Conservation (phyloP, 2,797 vertebrate genomes). For the Coregonus suidteri region DNA sequence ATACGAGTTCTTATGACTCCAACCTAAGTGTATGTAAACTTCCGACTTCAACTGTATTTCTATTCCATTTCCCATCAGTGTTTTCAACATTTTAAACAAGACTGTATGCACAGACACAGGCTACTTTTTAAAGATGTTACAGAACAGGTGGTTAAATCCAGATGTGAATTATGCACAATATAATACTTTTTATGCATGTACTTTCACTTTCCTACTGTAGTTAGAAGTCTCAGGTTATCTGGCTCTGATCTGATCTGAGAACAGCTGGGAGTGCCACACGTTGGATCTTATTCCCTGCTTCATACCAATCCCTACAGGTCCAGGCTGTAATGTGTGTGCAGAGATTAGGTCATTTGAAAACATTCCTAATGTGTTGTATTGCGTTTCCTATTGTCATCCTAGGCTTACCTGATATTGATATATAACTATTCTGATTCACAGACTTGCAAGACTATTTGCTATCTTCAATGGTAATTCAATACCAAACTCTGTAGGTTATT, state of each 20-base stretch:
- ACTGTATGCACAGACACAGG: too few species aligned
- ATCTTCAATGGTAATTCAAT: neutral
- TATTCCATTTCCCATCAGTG: neutral
- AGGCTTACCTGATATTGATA: neutral
- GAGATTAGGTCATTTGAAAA: neutral
- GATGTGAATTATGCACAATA: neutral
- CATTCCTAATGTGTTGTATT: neutral
- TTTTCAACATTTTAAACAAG: too few species aligned
- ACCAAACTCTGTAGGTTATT: neutral
- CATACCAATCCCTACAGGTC: conserved; percentile 45
- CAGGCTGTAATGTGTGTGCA: conserved; percentile 28
- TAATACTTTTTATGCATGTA: neutral
- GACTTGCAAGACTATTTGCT: neutral
- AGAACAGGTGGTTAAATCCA: neutral
- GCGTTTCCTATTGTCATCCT: neutral
- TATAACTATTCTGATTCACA: neutral
- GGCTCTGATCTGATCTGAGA: neutral
- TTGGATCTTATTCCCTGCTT: neutral
- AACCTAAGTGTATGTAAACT: too few species aligned
- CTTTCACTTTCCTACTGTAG: neutral
- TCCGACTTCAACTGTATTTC: neutral
- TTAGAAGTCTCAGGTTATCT: neutral
- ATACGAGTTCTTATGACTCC: too few species aligned
- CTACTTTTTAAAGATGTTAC: neutral
- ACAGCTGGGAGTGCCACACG: neutral